Conservation (phyloP, 2,888 invertebrate species). For the Agrotis ipsilon region DNA sequence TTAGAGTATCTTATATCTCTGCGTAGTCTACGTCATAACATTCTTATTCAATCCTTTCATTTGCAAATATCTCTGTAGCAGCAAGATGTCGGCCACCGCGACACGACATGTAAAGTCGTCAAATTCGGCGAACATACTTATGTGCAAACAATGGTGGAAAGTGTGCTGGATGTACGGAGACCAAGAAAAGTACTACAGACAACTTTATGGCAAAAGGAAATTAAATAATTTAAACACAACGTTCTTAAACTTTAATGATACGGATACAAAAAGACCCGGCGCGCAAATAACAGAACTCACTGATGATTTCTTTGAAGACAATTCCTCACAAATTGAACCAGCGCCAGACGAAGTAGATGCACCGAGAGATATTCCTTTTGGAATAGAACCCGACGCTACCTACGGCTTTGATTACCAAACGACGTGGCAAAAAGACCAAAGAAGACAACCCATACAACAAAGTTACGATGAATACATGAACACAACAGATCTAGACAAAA, state of each 20-base stretch:
- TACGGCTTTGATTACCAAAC: constrained; percentile 83
- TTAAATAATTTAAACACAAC: constrained; percentile 80
- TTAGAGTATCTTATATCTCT: neutral
- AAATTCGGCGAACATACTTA: constrained; percentile 93
- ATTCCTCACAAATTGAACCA: constrained; percentile 81
- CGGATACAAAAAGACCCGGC: constrained; percentile 85
- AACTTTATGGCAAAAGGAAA: constrained; percentile 93
- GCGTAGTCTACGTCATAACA: constrained; percentile 39
- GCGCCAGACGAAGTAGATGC: constrained; percentile 81
- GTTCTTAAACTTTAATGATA: constrained; percentile 79
- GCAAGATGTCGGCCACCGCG: constrained; percentile 87
- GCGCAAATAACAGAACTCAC: constrained; percentile 89
- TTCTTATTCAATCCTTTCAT: constrained; percentile 57
- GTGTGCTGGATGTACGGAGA: constrained; percentile 97
- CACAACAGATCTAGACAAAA: constrained; percentile 84
- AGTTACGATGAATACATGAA: constrained; percentile 84
- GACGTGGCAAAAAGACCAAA: constrained; percentile 89
- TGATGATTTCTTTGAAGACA: constrained; percentile 87
- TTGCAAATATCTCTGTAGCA: constrained; percentile 53
- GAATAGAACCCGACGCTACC: constrained; percentile 82
- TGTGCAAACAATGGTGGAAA: constrained; percentile 97
- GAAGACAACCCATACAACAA: constrained; percentile 87
- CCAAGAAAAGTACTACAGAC: constrained; percentile 96
- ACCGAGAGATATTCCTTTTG: constrained; percentile 73
- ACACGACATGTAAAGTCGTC: constrained; percentile 89